These are phyloP conservation scores for Melanotaenia maccullochi DNA, from an alignment of 2,797 vertebrate species.

Conservation along the genomic window DNA sequence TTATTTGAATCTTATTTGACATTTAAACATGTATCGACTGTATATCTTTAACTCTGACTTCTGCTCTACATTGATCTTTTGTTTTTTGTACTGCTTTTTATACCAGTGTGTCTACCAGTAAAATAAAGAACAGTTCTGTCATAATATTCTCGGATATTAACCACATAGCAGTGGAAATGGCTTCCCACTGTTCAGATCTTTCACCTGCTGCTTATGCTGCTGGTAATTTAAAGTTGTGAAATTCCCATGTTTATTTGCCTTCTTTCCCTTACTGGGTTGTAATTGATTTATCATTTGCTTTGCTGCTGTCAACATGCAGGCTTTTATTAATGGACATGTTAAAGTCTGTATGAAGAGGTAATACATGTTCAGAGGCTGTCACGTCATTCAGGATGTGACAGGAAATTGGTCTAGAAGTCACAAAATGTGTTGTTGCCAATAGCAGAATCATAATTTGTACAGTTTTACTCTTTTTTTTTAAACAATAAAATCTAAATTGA, in stretches of 20 bases:
- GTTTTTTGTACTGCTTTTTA: not conserved
- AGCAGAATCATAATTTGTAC: too few relatives aligned
- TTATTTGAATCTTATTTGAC: not conserved
- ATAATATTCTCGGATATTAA: conserved; percentile 7
- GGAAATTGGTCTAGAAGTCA: too few relatives aligned
- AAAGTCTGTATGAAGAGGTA: not conserved
- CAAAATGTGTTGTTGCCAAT: not conserved
- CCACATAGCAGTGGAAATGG: not conserved
- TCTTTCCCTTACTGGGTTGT: conserved; percentile 8
- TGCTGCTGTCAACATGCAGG: not conserved
- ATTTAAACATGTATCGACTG: not conserved
- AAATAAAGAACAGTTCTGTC: not conserved
- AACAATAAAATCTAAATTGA: too few relatives aligned
- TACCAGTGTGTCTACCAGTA: not conserved
- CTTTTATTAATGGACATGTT: not conserved
- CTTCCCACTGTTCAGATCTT: not conserved
- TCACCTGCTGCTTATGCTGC: not conserved
- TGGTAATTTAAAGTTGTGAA: not conserved
- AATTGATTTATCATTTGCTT: not conserved
- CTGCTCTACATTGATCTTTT: not conserved
- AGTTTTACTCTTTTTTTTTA: too few relatives aligned
- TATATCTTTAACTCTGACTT: not conserved
- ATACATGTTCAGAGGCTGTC: not conserved
- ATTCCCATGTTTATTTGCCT: conserved; percentile 14
- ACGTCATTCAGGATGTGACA: conserved; percentile 16